Conservation (phyloP, 2,888 invertebrate genomes). For the Automeris io region DNA sequence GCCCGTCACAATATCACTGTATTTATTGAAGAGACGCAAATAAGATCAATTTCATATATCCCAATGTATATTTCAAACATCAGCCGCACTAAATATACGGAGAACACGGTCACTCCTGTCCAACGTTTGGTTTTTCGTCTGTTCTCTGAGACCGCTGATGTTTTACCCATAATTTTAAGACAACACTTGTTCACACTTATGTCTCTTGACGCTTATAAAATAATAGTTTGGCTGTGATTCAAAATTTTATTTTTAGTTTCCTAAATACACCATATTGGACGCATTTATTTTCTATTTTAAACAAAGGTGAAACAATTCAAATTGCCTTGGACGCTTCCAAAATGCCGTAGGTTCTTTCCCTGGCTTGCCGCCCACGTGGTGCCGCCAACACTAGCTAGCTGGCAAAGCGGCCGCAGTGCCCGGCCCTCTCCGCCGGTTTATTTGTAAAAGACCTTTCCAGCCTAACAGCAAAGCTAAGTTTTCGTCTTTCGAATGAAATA, state of each 20-base stretch:
- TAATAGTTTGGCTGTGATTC: background rate
- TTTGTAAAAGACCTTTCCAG: too few species aligned
- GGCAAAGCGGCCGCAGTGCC: too few species aligned
- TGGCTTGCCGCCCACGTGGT: too few species aligned
- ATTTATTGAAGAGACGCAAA: constrained; percentile 40
- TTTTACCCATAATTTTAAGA: constrained; percentile 30
- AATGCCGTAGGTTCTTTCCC: too few species aligned
- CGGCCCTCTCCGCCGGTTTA: too few species aligned
- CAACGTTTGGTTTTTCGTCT: constrained; percentile 45
- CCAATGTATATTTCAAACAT: constrained; percentile 59
- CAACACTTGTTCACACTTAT: background rate
- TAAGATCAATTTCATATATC: constrained; percentile 50
- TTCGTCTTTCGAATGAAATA: too few species aligned
- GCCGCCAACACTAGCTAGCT: too few species aligned
- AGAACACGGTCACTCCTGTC: constrained; percentile 62
- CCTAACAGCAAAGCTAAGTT: too few species aligned
- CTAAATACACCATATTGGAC: too few species aligned
- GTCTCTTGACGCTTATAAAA: background rate
- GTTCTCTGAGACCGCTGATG: constrained; percentile 39
- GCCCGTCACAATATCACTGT: constrained; percentile 21
- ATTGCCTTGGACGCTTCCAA: too few species aligned
- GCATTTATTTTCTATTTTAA: too few species aligned
- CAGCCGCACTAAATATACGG: constrained; percentile 48
- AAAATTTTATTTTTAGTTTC: background rate
- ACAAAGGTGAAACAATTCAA: too few species aligned